These are phyloP conservation scores for Synaphobranchus kaupii DNA, from an alignment of 2,797 vertebrate genomes.

Conservation along the genomic window DNA sequence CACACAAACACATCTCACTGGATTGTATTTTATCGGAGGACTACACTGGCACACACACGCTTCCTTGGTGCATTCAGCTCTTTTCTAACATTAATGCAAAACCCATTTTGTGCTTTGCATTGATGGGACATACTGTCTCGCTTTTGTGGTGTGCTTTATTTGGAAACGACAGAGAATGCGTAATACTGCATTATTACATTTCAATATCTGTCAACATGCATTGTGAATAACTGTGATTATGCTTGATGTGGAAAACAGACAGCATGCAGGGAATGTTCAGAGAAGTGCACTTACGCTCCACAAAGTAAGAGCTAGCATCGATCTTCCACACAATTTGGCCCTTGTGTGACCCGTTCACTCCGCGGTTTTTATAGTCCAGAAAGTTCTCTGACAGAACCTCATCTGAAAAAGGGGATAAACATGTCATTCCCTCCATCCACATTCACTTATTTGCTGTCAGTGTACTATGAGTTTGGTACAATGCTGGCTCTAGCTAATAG, in stretches of 20 bases:
- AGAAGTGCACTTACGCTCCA: slow-evolving; percentile 80
- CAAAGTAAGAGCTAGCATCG: slow-evolving; percentile 86
- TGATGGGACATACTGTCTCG: not conserved
- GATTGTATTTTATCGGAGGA: not conserved
- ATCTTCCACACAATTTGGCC: slow-evolving; percentile 98
- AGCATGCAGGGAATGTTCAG: not conserved
- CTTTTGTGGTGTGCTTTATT: not conserved
- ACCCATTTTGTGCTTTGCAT: not conserved
- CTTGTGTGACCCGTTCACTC: slow-evolving; percentile 91
- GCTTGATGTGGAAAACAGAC: not conserved
- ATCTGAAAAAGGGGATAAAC: slow-evolving; percentile 68
- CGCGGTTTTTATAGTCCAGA: slow-evolving; percentile 96
- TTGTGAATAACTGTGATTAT: not conserved
- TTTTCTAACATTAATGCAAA: not conserved
- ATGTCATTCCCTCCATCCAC: not conserved
- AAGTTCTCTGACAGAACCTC: slow-evolving; percentile 95
- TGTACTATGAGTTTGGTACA: not conserved
- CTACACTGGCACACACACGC: not conserved
- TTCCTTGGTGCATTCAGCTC: not conserved
- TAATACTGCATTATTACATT: not conserved
- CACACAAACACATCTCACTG: not conserved
- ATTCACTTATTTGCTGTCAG: not conserved
- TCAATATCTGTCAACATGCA: not conserved
- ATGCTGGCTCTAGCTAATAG: not conserved
- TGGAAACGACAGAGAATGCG: not conserved